Percentiles rank a stretch among this genome's conserved stretches.
Evolutionary conservation across 2,888 invertebrate species (phyloP).

Genomic region (Beris morrisii): DNA sequence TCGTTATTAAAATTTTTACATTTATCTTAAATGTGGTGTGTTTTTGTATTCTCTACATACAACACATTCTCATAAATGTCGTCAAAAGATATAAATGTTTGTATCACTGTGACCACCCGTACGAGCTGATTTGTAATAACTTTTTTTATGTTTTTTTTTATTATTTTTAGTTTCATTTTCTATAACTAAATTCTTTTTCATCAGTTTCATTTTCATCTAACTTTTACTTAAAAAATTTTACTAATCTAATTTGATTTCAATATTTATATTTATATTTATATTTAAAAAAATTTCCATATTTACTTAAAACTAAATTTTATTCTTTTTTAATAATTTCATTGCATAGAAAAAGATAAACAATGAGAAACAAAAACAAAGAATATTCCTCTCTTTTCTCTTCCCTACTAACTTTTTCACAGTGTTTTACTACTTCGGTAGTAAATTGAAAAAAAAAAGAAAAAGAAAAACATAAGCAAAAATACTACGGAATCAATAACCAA

Average conservation of each 20-base stretch:
- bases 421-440: constrained; percentile 18
- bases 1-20: constrained; percentile 12
- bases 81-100: too few species aligned
- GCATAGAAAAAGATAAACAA: too few species aligned
- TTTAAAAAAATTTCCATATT: too few species aligned
- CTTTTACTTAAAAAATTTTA: too few species aligned
- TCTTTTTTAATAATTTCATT: too few species aligned
- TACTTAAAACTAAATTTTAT: too few species aligned
- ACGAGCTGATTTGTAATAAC: constrained; percentile 22
- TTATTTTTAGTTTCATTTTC: neutral
- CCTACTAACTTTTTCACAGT: neutral
- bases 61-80: too few species aligned
- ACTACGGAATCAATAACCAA: constrained; percentile 28
- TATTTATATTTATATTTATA: too few species aligned
- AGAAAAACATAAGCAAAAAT: neutral
- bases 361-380: too few species aligned
- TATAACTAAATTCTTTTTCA: neutral
- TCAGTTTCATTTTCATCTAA: neutral
- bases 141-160: neutral
- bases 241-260: too few species aligned
- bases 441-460: neutral
- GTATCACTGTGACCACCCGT: constrained; percentile 2
- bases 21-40: constrained; percentile 13
- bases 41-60: too few species aligned
- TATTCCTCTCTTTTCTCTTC: too few species aligned